Percentiles rank a stretch among this genome's conserved stretches.
These are phyloP conservation scores for Ciconia maguari DNA, from an alignment of 2,113 vertebrate species.

Conservation along the genomic window DNA sequence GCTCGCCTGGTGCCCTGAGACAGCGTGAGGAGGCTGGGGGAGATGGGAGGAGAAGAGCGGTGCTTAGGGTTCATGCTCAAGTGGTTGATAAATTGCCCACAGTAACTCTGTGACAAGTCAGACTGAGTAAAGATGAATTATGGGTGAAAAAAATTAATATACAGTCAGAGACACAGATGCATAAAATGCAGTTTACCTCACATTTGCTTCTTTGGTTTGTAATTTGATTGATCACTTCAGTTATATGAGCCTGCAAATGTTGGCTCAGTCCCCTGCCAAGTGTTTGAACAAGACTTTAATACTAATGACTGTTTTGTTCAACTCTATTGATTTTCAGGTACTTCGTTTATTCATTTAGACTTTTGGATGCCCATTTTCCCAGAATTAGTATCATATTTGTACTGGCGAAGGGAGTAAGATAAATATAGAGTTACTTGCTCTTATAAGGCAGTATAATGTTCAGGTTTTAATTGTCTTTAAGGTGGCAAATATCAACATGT, in stretches of 20 bases:
- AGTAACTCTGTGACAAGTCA: conserved; percentile 23
- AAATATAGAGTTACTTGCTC: neutral
- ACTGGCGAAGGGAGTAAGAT: neutral
- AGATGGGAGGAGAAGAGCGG: neutral
- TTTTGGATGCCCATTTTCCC: conserved; percentile 12
- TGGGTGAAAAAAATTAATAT: neutral
- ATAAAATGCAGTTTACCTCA: conserved; percentile 46
- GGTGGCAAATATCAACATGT: neutral
- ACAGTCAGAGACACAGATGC: neutral
- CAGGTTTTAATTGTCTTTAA: neutral
- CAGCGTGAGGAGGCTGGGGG: neutral
- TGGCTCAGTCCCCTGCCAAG: conserved; percentile 20
- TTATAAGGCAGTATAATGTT: neutral
- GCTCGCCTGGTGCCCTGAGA: neutral
- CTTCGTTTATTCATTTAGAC: conserved; percentile 15
- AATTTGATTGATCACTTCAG: conserved; percentile 54
- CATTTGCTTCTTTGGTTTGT: conserved; percentile 40
- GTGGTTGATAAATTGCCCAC: conserved; percentile 33
- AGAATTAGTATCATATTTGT: conserved; percentile 19
- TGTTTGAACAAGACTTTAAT: conserved; percentile 53
- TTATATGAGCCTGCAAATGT: conserved; percentile 27
- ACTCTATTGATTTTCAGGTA: conserved; percentile 48
- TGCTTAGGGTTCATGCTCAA: neutral
- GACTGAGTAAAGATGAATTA: conserved; percentile 32
- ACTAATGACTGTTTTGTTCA: conserved; percentile 48